phyloP scores from a whole-genome alignment of 2,113 vertebrate species.

The Chauna torquata region DNA sequence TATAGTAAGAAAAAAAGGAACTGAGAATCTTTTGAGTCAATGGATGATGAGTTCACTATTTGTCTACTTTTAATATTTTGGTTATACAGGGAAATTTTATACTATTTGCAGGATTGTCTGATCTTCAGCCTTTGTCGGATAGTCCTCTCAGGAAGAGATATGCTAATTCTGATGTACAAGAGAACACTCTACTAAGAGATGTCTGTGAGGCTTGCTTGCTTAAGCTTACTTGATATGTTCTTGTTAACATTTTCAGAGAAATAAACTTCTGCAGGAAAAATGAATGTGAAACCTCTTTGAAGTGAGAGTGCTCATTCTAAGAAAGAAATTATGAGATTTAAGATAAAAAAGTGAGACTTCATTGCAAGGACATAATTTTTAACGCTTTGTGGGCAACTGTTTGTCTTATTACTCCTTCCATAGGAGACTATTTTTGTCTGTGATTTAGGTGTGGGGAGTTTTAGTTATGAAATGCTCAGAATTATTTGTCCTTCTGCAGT shows the following conservation, averaged over 20 bases:
- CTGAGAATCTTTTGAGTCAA: background rate
- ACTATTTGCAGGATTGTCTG: background rate
- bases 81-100: background rate
- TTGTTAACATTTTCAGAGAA: background rate
- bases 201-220: background rate
- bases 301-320: background rate
- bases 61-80: background rate
- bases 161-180: background rate
- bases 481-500: background rate
- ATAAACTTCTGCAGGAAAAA: background rate
- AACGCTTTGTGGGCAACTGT: background rate
- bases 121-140: background rate
- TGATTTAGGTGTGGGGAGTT: rapidly evolving
- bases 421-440: background rate
- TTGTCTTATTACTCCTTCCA: background rate
- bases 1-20: background rate
- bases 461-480: background rate
- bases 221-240: background rate
- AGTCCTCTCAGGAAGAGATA: background rate
- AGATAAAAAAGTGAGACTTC: background rate
- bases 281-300: background rate
- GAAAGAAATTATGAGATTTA: background rate
- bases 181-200: rapidly evolving
- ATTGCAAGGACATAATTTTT: background rate
- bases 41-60: background rate